A percentile compares a stretch with the other conserved stretches of the same genome.
Evolutionary conservation across 23 tunicate genomes (phyloP).

Genomic region (Trididemnum clinides): DNA sequence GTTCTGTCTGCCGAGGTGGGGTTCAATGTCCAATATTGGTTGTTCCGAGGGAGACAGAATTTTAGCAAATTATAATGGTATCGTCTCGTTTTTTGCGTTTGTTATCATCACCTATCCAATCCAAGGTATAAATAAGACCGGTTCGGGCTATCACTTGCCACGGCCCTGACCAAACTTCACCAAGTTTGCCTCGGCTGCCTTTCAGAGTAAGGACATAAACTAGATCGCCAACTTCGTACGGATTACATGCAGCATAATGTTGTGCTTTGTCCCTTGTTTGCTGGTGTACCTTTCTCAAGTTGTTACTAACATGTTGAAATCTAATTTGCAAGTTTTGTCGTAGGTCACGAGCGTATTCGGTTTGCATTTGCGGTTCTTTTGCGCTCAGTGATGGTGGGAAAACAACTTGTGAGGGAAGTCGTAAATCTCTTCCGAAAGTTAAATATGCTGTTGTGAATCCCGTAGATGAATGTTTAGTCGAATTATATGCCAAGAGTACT

Average conservation of each 20-base stretch:
- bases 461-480: neutral
- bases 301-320: neutral
- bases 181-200: neutral
- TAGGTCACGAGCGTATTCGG: neutral
- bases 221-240: neutral
- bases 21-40: neutral
- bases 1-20: too few species aligned
- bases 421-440: neutral
- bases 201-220: neutral
- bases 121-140: neutral
- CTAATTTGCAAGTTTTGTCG: neutral
- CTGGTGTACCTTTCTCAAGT: neutral
- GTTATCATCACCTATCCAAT: neutral
- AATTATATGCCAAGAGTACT: neutral
- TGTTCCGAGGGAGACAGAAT: neutral
- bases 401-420: constrained; percentile 2
- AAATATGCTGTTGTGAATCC: constrained; percentile 1
- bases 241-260: neutral
- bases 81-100: neutral
- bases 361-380: neutral
- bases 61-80: neutral
- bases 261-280: neutral
- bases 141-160: neutral
- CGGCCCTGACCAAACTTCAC: constrained; percentile 10
- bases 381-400: neutral